phyloP scores from a whole-genome alignment of 2,888 invertebrate genomes.

The Glyphotaelius pellucidus region DNA sequence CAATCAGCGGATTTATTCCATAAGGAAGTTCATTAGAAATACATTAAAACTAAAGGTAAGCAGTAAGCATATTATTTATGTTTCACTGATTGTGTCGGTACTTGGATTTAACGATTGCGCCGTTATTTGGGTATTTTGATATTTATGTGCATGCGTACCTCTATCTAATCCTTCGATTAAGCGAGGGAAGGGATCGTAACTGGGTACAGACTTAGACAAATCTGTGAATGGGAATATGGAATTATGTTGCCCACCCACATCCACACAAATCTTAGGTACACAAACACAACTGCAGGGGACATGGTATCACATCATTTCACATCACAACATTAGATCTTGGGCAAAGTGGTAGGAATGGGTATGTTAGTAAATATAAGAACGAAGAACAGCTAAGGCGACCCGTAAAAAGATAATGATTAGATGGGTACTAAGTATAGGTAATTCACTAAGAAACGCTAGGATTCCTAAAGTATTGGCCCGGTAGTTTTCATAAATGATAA shows the following conservation, averaged over 20 bases:
- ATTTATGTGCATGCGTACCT: background rate
- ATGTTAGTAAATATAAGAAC: background rate
- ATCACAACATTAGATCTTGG: background rate
- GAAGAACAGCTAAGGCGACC: background rate
- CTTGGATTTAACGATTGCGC: background rate
- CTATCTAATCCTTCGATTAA: background rate
- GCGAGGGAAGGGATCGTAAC: background rate
- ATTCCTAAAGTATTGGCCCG: too few relatives aligned
- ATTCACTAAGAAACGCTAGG: too few relatives aligned
- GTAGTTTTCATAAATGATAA: too few relatives aligned
- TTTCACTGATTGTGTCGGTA: slow-evolving; percentile 8
- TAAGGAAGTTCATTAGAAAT: background rate
- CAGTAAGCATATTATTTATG: background rate
- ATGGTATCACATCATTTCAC: background rate
- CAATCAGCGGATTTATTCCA: background rate
- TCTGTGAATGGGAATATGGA: slow-evolving; percentile 64
- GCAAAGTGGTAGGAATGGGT: background rate
- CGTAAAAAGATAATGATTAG: background rate
- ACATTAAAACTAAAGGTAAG: background rate
- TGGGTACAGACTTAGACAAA: slow-evolving; percentile 55
- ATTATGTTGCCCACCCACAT: slow-evolving; percentile 52
- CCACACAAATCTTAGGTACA: background rate
- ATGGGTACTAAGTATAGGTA: too few relatives aligned
- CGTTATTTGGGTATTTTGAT: background rate
- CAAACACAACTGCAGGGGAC: background rate